These are phyloP conservation scores for Zosterops hypoxanthus DNA, from an alignment of 2,113 vertebrate species.

Conservation along the genomic window DNA sequence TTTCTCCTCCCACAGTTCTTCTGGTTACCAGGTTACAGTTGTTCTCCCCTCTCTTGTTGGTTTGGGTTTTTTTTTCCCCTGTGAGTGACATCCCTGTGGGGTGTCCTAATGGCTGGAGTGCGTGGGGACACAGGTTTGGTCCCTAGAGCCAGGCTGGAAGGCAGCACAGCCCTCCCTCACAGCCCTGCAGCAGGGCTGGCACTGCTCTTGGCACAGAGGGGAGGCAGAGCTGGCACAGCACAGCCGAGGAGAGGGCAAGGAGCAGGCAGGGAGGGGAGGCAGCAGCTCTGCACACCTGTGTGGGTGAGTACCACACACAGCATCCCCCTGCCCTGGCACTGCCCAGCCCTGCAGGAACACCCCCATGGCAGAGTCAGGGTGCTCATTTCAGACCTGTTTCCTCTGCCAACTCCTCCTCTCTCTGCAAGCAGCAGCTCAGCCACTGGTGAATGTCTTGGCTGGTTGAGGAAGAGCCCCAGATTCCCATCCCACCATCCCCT, in stretches of 20 bases:
- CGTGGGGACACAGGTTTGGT: neutral
- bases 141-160: neutral
- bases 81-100: constrained; percentile 34
- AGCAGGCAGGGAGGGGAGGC: neutral
- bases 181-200: neutral
- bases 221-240: neutral
- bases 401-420: neutral
- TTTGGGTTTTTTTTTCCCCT: neutral
- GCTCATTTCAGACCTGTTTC: neutral
- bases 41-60: neutral
- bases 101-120: neutral
- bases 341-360: neutral
- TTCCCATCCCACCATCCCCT: neutral
- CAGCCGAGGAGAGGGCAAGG: neutral
- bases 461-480: neutral
- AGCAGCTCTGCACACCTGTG: rapidly evolving
- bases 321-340: neutral
- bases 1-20: constrained; percentile 59
- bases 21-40: constrained; percentile 62
- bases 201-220: neutral
- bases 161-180: neutral
- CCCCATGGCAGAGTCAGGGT: rapidly evolving
- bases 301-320: neutral
- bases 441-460: rapidly evolving
- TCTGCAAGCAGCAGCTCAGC: neutral